Evolutionary conservation across 2,797 vertebrate genomes (phyloP).

Genomic region (Melanotaenia maccullochi): DNA sequence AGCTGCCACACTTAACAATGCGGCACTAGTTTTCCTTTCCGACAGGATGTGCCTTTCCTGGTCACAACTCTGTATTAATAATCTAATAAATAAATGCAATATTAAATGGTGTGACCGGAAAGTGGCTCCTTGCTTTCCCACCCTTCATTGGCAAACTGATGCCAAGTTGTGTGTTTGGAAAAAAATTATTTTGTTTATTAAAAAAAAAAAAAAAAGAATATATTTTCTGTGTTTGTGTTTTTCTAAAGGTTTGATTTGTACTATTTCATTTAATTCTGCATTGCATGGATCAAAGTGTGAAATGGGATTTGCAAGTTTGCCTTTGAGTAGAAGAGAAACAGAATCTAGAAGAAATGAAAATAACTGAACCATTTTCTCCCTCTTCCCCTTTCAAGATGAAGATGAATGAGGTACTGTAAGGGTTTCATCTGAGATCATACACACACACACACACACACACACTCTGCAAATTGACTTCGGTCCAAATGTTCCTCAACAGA

Average conservation of each 20-base stretch:
- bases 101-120: conserved; percentile 86
- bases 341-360: conserved; percentile 40
- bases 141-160: conserved; percentile 33
- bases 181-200: conserved; percentile 27
- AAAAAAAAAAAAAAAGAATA: conserved; percentile 14
- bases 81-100: conserved; percentile 85
- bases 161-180: conserved; percentile 17
- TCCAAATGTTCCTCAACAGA: conserved; percentile 64
- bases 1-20: conserved; percentile 69
- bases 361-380: conserved; percentile 31
- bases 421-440: conserved; percentile 51
- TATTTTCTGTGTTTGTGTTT: neutral
- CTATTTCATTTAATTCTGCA: neutral
- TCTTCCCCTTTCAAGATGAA: conserved; percentile 33
- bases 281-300: conserved; percentile 13
- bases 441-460: conserved; percentile 29
- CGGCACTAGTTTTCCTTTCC: conserved; percentile 68
- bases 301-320: conserved; percentile 25
- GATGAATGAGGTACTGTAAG: conserved; percentile 58
- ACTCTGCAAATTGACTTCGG: conserved; percentile 73
- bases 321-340: conserved; percentile 52
- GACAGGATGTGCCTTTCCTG: conserved; percentile 83
- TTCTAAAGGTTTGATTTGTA: neutral
- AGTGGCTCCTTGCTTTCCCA: conserved; percentile 74
- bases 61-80: conserved; percentile 75